Conservation (phyloP, 2,888 invertebrate genomes). For the Mantis religiosa region DNA sequence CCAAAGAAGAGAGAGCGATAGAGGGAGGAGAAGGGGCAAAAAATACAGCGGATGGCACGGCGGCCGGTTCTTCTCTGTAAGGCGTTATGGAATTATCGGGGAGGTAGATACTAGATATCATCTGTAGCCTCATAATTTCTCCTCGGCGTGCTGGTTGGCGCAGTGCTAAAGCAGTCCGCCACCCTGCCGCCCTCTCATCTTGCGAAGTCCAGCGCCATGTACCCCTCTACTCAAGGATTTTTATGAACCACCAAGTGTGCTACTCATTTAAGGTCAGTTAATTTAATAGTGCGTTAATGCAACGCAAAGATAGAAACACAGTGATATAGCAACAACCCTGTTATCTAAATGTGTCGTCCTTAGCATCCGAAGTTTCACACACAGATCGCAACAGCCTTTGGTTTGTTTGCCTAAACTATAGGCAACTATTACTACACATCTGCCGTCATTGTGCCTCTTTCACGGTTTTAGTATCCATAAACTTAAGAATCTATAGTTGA, state of each 20-base stretch:
- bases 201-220: not conserved
- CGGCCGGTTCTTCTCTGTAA: not conserved
- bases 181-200: not conserved
- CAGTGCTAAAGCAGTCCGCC: not conserved
- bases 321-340: too few relatives aligned
- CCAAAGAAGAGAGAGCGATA: constrained; percentile 1
- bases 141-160: not conserved
- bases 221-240: not conserved
- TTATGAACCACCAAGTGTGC: not conserved
- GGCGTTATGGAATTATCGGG: constrained; percentile 26
- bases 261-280: not conserved
- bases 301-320: not conserved
- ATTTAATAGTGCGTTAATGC: not conserved
- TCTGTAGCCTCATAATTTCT: constrained; percentile 25
- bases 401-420: too few relatives aligned
- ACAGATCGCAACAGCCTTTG: too few relatives aligned
- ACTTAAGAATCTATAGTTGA: too few relatives aligned
- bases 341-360: too few relatives aligned
- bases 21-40: not conserved
- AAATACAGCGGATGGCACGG: not conserved
- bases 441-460: too few relatives aligned
- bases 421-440: too few relatives aligned
- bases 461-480: too few relatives aligned
- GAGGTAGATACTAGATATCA: constrained; percentile 25
- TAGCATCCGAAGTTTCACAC: too few relatives aligned